A percentile compares a stretch with the other conserved stretches of the same genome.
Evolutionary conservation across 1,140 invertebrate species (phyloP).

Genomic region (Acromyrmex charruanus): DNA sequence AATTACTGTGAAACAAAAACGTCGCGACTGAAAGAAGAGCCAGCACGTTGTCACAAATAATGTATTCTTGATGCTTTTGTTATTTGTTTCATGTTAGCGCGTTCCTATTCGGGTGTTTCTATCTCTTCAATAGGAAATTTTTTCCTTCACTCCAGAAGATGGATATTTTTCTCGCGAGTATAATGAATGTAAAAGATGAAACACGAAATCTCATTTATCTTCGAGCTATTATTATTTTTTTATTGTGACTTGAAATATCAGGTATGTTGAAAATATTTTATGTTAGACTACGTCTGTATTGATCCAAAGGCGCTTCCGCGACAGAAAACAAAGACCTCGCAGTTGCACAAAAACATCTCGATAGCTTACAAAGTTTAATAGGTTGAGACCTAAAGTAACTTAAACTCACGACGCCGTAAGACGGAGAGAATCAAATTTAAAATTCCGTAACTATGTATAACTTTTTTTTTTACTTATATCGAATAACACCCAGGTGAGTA

Average conservation of each 20-base stretch:
- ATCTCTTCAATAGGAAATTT: background rate
- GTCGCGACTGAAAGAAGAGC: background rate
- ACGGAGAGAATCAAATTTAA: background rate
- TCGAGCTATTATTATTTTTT: background rate
- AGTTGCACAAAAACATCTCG: constrained; percentile 6
- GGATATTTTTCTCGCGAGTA: background rate
- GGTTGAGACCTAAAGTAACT: background rate
- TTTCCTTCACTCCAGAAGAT: background rate
- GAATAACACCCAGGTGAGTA: background rate
- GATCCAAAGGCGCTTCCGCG: background rate
- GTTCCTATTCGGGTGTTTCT: background rate
- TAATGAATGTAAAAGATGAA: background rate
- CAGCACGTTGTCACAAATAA: constrained; percentile 22
- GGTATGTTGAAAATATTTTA: background rate
- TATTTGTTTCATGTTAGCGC: background rate
- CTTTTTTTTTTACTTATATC: background rate
- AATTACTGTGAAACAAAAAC: constrained; percentile 38
- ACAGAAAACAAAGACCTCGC: background rate
- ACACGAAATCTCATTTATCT: background rate
- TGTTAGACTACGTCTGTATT: background rate
- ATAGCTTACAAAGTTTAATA: constrained; percentile 22
- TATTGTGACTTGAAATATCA: background rate
- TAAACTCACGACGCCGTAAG: background rate
- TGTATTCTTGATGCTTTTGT: constrained; percentile 31
- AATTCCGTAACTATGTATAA: constrained; percentile 16